Evolutionary conservation across 1,140 invertebrate species (phyloP).

Genomic region (Probaryconus sp.): DNA sequence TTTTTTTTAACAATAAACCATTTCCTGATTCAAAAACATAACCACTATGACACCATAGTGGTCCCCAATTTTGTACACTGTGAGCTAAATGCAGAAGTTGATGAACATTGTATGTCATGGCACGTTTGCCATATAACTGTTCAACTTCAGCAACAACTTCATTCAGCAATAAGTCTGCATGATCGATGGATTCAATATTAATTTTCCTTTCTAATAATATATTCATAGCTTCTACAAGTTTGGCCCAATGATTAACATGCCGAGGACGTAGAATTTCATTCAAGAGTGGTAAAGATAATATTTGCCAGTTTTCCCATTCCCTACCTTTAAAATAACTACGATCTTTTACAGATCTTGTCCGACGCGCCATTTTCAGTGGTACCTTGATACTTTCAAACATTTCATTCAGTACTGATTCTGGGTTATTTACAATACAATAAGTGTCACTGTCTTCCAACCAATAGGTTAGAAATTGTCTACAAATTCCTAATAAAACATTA

Average conservation of each 20-base stretch:
- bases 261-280: neutral
- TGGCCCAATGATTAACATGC: slow-evolving; percentile 7
- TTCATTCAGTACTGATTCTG: neutral
- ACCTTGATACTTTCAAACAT: neutral
- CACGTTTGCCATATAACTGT: neutral
- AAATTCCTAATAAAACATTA: slow-evolving; percentile 4
- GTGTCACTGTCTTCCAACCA: neutral
- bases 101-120: too few species aligned
- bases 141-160: slow-evolving; percentile 2
- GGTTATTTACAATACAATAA: too few species aligned
- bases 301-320: slow-evolving; percentile 11
- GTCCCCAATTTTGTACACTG: too few species aligned
- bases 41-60: too few species aligned
- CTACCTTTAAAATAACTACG: neutral
- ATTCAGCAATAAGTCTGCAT: slow-evolving; percentile 5
- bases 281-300: neutral
- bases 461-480: neutral
- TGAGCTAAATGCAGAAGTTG: neutral
- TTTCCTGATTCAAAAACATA: slow-evolving; percentile 14
- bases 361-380: neutral
- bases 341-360: neutral
- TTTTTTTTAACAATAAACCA: too few species aligned
- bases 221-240: slow-evolving; percentile 14
- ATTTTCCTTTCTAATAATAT: slow-evolving; percentile 16
- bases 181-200: neutral